Conservation (phyloP, 2,797 vertebrate genomes). For the Danio aesculapii region DNA sequence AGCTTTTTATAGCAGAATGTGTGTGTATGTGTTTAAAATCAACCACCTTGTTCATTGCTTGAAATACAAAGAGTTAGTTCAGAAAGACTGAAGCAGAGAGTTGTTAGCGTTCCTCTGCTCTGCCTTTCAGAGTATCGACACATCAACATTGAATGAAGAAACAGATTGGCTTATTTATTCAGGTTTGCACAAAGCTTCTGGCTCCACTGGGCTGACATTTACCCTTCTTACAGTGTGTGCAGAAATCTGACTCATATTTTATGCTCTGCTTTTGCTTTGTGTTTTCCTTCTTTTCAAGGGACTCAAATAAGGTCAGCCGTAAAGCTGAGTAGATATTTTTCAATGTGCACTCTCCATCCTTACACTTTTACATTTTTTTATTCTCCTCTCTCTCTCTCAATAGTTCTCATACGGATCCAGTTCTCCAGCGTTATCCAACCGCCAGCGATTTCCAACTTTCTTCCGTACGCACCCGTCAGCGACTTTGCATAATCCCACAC, state of each 20-base stretch:
- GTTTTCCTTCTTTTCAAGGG: constrained; percentile 14
- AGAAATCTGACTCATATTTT: constrained; percentile 24
- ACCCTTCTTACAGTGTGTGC: constrained; percentile 31
- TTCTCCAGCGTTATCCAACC: constrained; percentile 86
- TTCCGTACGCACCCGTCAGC: constrained; percentile 88
- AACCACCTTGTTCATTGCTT: background rate
- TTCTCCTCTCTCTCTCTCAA: constrained; percentile 14
- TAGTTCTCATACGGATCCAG: constrained; percentile 88
- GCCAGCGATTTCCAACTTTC: constrained; percentile 87
- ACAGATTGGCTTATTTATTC: constrained; percentile 55
- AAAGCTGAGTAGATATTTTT: constrained; percentile 13
- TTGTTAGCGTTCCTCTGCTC: constrained; percentile 25
- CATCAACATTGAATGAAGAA: constrained; percentile 24
- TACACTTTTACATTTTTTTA: background rate
- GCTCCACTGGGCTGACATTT: constrained; percentile 38
- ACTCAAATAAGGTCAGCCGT: constrained; percentile 39
- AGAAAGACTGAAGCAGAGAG: constrained; percentile 24
- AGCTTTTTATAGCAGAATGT: background rate
- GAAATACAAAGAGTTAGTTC: constrained; percentile 36
- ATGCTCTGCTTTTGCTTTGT: constrained; percentile 10
- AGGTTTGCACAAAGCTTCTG: constrained; percentile 38
- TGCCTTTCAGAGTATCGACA: constrained; percentile 21
- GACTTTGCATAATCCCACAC: constrained; percentile 87
- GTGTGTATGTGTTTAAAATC: background rate
- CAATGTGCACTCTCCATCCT: background rate